phyloP scores from a whole-genome alignment of 1,140 invertebrate species.

The Drosophila melanica region DNA sequence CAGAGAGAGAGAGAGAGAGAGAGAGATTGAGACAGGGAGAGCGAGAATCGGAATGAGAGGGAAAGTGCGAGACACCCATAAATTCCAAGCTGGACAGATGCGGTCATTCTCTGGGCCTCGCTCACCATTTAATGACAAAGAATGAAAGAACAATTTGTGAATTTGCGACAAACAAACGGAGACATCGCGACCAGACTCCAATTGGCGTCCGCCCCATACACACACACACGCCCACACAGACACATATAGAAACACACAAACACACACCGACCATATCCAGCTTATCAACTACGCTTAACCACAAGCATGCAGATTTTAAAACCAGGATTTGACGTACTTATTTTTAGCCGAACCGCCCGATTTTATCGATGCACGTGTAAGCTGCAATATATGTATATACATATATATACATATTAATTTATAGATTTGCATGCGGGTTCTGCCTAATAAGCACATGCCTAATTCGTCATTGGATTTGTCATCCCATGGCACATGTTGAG shows the following conservation, averaged over 20 bases:
- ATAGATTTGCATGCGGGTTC: slow-evolving; percentile 13
- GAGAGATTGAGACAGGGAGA: slow-evolving; percentile 15
- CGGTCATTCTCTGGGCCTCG: slow-evolving; percentile 56
- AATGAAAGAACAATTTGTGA: slow-evolving; percentile 80
- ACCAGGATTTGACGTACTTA: slow-evolving; percentile 16
- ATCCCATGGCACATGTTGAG: neutral
- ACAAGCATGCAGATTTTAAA: slow-evolving; percentile 14
- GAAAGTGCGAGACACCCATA: slow-evolving; percentile 64
- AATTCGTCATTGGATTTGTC: slow-evolving; percentile 29
- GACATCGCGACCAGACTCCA: slow-evolving; percentile 80
- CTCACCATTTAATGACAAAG: slow-evolving; percentile 76
- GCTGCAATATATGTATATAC: neutral
- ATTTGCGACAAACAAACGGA: slow-evolving; percentile 80
- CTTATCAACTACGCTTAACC: slow-evolving; percentile 16
- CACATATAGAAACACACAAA: neutral
- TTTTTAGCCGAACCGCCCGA: neutral
- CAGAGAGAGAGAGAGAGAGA: slow-evolving; percentile 17
- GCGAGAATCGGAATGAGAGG: slow-evolving; percentile 4
- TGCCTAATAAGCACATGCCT: slow-evolving; percentile 5
- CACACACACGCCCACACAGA: neutral
- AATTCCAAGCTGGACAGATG: slow-evolving; percentile 63
- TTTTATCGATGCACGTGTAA: neutral
- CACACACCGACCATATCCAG: neutral
- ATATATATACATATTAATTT: neutral
- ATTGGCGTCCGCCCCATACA: slow-evolving; percentile 50